These are phyloP conservation scores for Caenorhabditis afra DNA, from an alignment of 2,888 invertebrate genomes.

Conservation along the genomic window DNA sequence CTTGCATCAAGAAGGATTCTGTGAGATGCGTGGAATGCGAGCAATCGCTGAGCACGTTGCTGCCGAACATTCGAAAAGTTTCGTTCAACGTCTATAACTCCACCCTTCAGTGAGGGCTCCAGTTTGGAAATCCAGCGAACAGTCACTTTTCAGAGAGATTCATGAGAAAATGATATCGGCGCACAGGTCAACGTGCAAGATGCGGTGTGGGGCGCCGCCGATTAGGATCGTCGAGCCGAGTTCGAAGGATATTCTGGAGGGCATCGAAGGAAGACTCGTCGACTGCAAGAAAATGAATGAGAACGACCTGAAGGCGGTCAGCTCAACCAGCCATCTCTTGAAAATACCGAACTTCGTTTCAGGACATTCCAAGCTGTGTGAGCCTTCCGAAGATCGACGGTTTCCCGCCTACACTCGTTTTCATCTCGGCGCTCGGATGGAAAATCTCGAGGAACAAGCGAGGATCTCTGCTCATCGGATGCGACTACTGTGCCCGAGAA, in stretches of 20 bases:
- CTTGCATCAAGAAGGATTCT: constrained; percentile 46
- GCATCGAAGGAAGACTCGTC: constrained; percentile 35
- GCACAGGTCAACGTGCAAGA: constrained; percentile 55
- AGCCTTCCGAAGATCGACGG: constrained; percentile 41
- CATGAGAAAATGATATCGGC: constrained; percentile 49
- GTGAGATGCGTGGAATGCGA: constrained; percentile 59
- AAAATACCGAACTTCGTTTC: constrained; percentile 8
- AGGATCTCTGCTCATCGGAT: constrained; percentile 37
- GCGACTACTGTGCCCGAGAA: constrained; percentile 58
- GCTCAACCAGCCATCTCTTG: too few relatives aligned
- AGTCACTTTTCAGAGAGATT: constrained; percentile 38
- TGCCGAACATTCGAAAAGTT: constrained; percentile 55
- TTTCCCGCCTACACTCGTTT: constrained; percentile 26
- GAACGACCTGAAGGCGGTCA: constrained; percentile 34
- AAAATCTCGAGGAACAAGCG: constrained; percentile 32
- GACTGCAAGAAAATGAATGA: constrained; percentile 17
- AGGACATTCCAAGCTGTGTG: constrained; percentile 45
- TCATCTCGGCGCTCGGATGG: constrained; percentile 51
- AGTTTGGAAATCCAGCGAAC: neutral
- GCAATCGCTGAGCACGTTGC: constrained; percentile 43
- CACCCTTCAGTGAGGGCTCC: constrained; percentile 49
- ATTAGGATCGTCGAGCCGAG: constrained; percentile 40
- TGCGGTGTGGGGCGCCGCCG: constrained; percentile 42
- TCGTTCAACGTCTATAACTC: constrained; percentile 57
- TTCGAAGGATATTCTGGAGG: constrained; percentile 51